Evolutionary conservation across 1,140 invertebrate species (phyloP), one percentile per base, ranked within the genome.

Genomic region (Drosophila ananassae): DNA sequence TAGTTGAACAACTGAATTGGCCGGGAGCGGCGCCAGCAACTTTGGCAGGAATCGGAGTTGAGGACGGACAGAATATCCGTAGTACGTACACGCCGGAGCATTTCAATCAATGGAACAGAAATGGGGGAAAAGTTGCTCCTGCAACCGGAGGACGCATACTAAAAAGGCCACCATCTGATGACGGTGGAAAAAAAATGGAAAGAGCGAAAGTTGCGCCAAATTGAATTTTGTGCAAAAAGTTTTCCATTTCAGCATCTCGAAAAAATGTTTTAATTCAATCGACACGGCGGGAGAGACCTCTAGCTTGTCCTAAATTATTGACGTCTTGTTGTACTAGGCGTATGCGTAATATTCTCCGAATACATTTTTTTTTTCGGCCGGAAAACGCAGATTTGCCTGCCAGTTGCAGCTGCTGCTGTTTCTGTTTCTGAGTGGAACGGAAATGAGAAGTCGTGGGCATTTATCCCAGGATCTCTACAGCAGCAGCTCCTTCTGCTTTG

Each of bases 1-100:
- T 84, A 84, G 80, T 84, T 80, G 51, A 85, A 81, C 81, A 83
- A 83, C 61, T 79, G 66, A 84, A 76, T 79, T 83, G 67, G 62
- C 74, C 41, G 12, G 21, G 21, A 50, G 61, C n/a, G 41, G 41
- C 17, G 41, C 41, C 13, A n/a, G 67, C 34, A 62, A 53, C 59
- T 67, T 64, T 51, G 7, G 3, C 1, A 13, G 46, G 28, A 24
- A 44, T 66, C 25, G 58, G 46, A 13, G 44, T 21, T 17, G 32
- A 41, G 13, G 21, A 13, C 17, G 25, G 41, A 57, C 57, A 64
- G 32, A 59, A 62, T 41, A 54, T 17, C 17, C 17, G 17, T 17
- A 28, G 25, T 46, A 48, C 47, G 17, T 62, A 47, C 56, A 48
- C 47, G 54, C 53, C 51, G 44, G 63, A 53, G 64, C 77, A 85